A percentile compares a stretch with the other conserved stretches of the same genome.
These are phyloP conservation scores for Procambarus clarkii DNA, from an alignment of 1,140 invertebrate species.

Conservation along the genomic window DNA sequence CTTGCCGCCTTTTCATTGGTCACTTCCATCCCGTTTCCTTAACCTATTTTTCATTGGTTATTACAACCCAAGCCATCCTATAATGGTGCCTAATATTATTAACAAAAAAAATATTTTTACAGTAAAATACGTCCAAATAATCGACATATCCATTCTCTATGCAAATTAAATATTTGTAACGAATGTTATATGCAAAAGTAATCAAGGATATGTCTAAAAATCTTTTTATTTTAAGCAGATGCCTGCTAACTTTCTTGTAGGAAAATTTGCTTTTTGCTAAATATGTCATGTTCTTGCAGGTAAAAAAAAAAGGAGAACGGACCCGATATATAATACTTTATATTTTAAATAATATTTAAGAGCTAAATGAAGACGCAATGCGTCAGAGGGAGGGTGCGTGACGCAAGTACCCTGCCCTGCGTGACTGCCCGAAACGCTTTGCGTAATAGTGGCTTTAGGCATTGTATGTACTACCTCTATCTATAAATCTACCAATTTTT, in stretches of 20 bases:
- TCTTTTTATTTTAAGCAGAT: background rate
- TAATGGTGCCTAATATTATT: background rate
- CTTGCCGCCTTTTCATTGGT: background rate
- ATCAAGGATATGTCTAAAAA: background rate
- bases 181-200: background rate
- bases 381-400: no score
- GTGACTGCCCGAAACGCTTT: background rate
- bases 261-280: no score
- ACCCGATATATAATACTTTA: no score
- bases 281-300: no score
- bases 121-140: background rate
- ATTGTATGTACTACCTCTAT: background rate
- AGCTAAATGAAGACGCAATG: no score
- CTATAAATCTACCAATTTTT: background rate
- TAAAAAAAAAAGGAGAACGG: no score
- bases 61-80: background rate
- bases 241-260: background rate
- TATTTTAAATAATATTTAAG: no score
- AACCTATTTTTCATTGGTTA: background rate
- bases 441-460: background rate
- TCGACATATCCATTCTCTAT: background rate
- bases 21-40: background rate
- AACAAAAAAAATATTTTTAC: background rate
- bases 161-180: background rate
- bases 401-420: background rate